A percentile compares a stretch with the other conserved stretches of the same genome.
Evolutionary conservation across 2,797 vertebrate species (phyloP).

Genomic region (Paramormyrops hopkinsi): DNA sequence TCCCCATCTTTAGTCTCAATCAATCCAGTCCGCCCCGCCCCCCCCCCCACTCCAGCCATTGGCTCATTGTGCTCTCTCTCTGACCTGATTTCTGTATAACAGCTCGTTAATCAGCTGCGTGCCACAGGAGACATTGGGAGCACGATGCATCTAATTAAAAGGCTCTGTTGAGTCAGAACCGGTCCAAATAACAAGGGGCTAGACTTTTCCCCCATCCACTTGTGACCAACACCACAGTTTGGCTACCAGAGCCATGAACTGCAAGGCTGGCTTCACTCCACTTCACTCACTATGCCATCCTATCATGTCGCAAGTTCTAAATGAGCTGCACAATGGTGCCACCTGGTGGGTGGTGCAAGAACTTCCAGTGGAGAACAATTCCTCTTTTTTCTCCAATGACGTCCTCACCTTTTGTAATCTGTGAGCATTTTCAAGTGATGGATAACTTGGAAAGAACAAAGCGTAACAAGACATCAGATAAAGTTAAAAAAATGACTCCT

Average conservation of each 20-base stretch:
- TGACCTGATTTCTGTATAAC: constrained; percentile 49
- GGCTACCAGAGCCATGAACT: neutral
- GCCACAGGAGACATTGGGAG: constrained; percentile 33
- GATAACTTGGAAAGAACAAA: neutral
- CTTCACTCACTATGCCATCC: neutral
- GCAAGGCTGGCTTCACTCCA: neutral
- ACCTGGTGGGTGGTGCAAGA: constrained; percentile 20
- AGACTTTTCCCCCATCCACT: neutral
- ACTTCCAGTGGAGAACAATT: neutral
- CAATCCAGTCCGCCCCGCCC: neutral
- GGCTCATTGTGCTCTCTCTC: neutral
- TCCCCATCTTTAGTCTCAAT: neutral
- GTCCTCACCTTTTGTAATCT: neutral
- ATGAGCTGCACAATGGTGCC: neutral
- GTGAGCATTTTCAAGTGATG: neutral
- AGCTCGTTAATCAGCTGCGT: constrained; percentile 49
- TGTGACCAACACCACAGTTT: neutral
- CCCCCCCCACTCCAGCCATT: neutral
- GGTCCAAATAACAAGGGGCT: constrained; percentile 24
- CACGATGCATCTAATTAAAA: constrained; percentile 48
- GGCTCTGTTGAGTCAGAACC: constrained; percentile 42
- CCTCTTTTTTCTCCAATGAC: neutral
- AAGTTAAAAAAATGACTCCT: neutral
- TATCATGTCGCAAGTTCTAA: neutral
- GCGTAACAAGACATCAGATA: neutral